Base-by-base conservation (phyloP, 1,140 invertebrate genomes). In the Cydia fagiglandana region DNA sequence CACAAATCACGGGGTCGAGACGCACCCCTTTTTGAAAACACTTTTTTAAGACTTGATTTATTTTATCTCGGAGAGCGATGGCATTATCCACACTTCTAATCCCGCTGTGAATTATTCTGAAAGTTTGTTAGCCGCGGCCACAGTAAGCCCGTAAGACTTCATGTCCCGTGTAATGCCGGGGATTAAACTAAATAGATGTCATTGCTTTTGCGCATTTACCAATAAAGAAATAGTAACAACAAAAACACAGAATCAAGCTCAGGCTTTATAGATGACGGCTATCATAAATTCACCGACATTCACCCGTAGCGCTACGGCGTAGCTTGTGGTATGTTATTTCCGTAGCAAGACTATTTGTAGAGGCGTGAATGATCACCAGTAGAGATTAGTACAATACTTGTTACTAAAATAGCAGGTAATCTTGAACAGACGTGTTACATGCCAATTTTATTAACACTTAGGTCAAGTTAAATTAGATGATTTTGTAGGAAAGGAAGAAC, bases 41-140 rank as follows among this genome's bases (percentile, higher is more conserved):
- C 74, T 82, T 86, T 86, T 87, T 85, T 81, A 87, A 78, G 83
- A 66, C 75, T 79, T 85, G 84, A 87, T 87, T 86, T 85, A 87
- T 86, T 83, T 77, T 78, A 70, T 73, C 73, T 61, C 17, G 12
- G 28, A 45, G 34, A 74, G 76, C 77, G 77, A 68, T 75, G 80
- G 77, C 74, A 82, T 86, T 86, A 84, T 84, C 83, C 81, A 75
- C 81, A 83, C 73, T 75, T 64, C 79, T 82, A 82, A 85, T 82
- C 84, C 84, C 61, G 76, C 66, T 56, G 77, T 79, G 80, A 84
- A 82, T 84, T 81, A 83, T 84, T 76, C 80, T 78, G 38, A 77
- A 85, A 86, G 75, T 84, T 85, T 81, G 76, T 78, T 81, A 76
- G 76, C 82, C 79, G 74, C 74, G 76, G 75, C 76, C 81, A 76